Evolutionary conservation across 2,113 vertebrate genomes (phyloP).

Genomic region (Nothobranchius kuhntae): DNA sequence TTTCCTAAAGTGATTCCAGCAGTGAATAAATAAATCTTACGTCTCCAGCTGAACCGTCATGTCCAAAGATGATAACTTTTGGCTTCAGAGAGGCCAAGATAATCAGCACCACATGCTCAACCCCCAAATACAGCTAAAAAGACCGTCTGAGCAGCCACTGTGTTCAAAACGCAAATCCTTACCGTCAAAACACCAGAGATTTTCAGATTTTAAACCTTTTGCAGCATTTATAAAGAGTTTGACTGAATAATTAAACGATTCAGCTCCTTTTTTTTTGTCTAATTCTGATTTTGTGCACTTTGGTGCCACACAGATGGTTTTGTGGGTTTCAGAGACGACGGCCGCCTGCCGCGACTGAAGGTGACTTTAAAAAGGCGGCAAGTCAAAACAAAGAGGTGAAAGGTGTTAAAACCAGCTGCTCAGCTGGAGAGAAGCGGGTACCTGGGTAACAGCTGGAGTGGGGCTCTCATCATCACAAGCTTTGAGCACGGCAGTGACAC

Average conservation of each 20-base stretch:
- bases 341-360: constrained; percentile 1
- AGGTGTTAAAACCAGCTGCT: background rate
- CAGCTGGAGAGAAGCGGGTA: background rate
- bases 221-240: too few relatives aligned
- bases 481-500: too few relatives aligned
- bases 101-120: background rate
- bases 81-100: background rate
- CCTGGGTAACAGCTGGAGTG: too few relatives aligned
- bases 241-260: too few relatives aligned
- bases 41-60: background rate
- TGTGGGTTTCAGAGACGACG: constrained; percentile 1
- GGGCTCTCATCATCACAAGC: background rate
- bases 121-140: background rate
- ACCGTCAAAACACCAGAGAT: too few relatives aligned
- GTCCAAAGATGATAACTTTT: background rate
- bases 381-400: background rate
- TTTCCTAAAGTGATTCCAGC: too few relatives aligned
- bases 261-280: background rate
- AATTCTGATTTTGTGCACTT: background rate
- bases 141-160: too few relatives aligned
- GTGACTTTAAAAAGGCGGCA: background rate
- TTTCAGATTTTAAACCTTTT: too few relatives aligned
- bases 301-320: background rate
- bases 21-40: too few relatives aligned
- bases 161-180: too few relatives aligned